phyloP scores from a whole-genome alignment of 2,888 invertebrate genomes.

The Coelinius sp. region DNA sequence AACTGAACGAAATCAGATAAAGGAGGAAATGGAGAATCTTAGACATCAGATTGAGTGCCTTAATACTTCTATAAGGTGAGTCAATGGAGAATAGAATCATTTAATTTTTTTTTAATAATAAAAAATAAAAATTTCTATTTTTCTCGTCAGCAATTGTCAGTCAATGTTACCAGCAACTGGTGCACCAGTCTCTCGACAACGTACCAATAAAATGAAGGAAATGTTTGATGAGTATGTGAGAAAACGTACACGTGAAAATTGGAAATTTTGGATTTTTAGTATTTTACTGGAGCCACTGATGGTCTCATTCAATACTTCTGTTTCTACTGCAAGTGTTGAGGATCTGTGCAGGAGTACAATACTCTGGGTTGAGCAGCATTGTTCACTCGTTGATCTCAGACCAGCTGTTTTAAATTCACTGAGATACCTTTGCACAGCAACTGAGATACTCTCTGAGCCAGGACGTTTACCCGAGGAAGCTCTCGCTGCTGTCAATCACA shows the following conservation, averaged over 20 bases:
- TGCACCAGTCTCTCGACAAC: constrained; percentile 91
- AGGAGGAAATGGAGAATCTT: constrained; percentile 91
- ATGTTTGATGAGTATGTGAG: constrained; percentile 94
- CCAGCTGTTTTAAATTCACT: constrained; percentile 96
- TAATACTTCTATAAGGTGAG: constrained; percentile 92
- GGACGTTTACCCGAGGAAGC: constrained; percentile 92
- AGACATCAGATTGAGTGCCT: constrained; percentile 91
- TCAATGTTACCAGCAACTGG: constrained; percentile 95
- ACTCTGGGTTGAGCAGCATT: constrained; percentile 97
- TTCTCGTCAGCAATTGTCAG: constrained; percentile 84
- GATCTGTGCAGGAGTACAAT: constrained; percentile 93
- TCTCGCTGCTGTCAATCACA: constrained; percentile 77
- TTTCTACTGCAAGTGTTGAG: constrained; percentile 91
- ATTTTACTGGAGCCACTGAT: constrained; percentile 91
- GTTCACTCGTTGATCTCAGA: constrained; percentile 92
- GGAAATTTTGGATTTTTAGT: constrained; percentile 99
- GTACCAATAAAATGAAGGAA: constrained; percentile 91
- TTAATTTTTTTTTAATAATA: background rate
- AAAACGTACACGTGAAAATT: constrained; percentile 88
- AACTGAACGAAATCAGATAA: constrained; percentile 86
- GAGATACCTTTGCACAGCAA: constrained; percentile 90
- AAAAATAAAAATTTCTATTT: too few relatives aligned
- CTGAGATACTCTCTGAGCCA: constrained; percentile 93
- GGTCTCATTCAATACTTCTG: constrained; percentile 91
- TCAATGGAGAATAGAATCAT: background rate